These are phyloP conservation scores for Dryoscopus gambensis DNA, from an alignment of 2,113 vertebrate species.

Conservation along the genomic window DNA sequence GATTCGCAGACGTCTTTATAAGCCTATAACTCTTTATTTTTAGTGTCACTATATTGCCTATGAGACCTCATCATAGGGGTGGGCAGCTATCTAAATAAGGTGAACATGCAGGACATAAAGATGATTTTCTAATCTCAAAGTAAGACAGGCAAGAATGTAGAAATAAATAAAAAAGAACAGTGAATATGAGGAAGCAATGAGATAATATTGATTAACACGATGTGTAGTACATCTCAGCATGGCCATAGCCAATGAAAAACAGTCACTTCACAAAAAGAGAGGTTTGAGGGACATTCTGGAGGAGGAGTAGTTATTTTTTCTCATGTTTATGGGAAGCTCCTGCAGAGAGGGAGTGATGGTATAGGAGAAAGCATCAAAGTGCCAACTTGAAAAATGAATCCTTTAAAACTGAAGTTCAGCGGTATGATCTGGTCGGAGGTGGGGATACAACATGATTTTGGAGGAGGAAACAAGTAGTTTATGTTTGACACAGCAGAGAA, in stretches of 20 bases:
- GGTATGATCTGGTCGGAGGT: not conserved
- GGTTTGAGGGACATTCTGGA: conserved; percentile 32
- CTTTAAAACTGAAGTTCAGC: conserved; percentile 24
- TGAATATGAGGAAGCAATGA: not conserved
- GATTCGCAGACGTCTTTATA: not conserved
- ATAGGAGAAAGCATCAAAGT: conserved; percentile 53
- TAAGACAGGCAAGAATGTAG: not conserved
- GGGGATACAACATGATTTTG: not conserved
- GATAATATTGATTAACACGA: conserved; percentile 27
- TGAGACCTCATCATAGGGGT: not conserved
- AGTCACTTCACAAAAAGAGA: conserved; percentile 2
- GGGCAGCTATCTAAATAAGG: conserved; percentile 37
- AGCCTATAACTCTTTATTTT: conserved; percentile 44
- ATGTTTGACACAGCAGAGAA: not conserved
- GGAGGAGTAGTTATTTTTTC: conserved; percentile 46
- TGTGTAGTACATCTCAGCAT: not conserved
- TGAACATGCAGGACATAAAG: conserved; percentile 8
- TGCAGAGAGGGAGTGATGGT: conserved; percentile 31
- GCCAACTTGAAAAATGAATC: conserved; percentile 52
- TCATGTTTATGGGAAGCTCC: conserved; percentile 43
- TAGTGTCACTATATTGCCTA: conserved; percentile 21
- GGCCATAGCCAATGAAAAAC: not conserved
- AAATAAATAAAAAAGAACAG: conserved; percentile 46
- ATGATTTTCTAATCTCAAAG: conserved; percentile 26
- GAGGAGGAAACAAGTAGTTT: conserved; percentile 31